A percentile compares a stretch with the other conserved stretches of the same genome.
Conservation (phyloP, 2,888 invertebrate species). For the Blera fallax region DNA sequence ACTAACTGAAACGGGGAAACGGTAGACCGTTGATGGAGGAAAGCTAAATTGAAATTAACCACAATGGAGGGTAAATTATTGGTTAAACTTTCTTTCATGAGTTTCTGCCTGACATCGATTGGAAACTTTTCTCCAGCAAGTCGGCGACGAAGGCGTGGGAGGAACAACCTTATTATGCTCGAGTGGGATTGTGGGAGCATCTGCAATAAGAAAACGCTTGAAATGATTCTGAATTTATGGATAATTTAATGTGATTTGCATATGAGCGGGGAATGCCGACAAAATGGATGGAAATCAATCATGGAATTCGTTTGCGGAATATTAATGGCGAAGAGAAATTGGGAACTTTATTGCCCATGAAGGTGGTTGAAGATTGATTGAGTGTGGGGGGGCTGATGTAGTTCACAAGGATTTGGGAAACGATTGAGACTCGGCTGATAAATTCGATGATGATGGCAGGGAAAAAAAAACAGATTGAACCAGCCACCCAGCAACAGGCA, state of each 20-base stretch:
- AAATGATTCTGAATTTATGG: constrained; percentile 27
- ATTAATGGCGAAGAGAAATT: not conserved
- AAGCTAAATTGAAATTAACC: constrained; percentile 44
- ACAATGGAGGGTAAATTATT: constrained; percentile 40
- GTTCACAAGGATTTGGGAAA: not conserved
- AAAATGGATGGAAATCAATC: constrained; percentile 36
- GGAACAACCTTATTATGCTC: not conserved
- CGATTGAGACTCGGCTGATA: not conserved
- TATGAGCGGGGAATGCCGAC: constrained; percentile 4
- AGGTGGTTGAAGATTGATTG: not conserved
- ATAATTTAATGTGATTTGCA: constrained; percentile 46
- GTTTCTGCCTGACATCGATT: constrained; percentile 34
- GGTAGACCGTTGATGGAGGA: not conserved
- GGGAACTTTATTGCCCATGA: not conserved
- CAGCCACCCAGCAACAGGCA: not conserved
- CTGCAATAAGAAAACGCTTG: not conserved
- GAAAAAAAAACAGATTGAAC: not conserved
- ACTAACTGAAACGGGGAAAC: not conserved
- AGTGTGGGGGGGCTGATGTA: not conserved
- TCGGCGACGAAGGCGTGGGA: not conserved
- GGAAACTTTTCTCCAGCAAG: constrained; percentile 4
- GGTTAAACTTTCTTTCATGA: constrained; percentile 45
- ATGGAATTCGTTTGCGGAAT: constrained; percentile 21
- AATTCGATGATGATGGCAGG: not conserved
- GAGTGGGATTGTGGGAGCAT: not conserved